These are phyloP conservation scores for Scolopax rusticola DNA, from an alignment of 2,797 vertebrate species.

Conservation along the genomic window DNA sequence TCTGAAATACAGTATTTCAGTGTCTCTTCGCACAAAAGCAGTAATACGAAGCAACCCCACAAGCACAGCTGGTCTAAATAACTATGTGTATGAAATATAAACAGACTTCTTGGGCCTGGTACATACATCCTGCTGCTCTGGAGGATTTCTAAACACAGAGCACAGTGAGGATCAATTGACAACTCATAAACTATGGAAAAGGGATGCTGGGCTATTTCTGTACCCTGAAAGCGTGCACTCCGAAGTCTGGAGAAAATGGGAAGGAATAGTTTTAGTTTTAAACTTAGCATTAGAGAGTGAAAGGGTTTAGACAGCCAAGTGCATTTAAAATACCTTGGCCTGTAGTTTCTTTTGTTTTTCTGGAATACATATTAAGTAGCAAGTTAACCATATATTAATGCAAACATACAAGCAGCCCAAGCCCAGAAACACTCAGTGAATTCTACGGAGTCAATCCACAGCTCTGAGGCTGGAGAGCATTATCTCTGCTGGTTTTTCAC, in stretches of 20 bases:
- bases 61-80: slow-evolving; percentile 24
- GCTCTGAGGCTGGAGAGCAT: background rate
- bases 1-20: background rate
- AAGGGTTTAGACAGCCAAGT: background rate
- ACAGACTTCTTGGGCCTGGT: background rate
- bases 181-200: slow-evolving; percentile 27
- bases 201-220: slow-evolving; percentile 9
- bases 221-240: background rate
- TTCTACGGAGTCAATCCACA: background rate
- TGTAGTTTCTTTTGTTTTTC: background rate
- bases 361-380: background rate
- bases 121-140: slow-evolving; percentile 31
- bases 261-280: background rate
- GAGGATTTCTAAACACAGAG: slow-evolving; percentile 22
- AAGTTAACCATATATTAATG: background rate
- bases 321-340: background rate
- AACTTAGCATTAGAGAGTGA: background rate
- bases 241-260: background rate
- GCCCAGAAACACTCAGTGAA: background rate
- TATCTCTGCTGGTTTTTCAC: background rate
- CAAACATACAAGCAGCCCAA: background rate
- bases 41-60: background rate
- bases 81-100: background rate
- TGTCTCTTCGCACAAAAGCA: background rate
- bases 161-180: slow-evolving; percentile 25